Base-by-base conservation (phyloP, 2,113 vertebrate genomes). In the Ophiodon elongatus region DNA sequence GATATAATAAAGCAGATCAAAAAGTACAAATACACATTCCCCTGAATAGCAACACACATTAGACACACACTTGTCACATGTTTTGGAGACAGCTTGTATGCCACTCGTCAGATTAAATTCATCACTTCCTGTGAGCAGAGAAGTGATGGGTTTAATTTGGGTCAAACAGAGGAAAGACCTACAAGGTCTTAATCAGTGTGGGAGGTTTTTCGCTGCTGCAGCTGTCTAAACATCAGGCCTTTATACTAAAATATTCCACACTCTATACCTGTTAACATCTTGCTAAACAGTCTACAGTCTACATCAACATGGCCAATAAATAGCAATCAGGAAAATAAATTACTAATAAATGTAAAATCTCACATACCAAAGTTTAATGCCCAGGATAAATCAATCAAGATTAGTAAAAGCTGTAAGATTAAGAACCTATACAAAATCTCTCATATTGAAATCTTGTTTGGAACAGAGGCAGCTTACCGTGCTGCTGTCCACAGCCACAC, bases 381-480 rank as follows among this genome's bases (percentile, higher is more conserved):
- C 37, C 27, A 43, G n/a, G 37, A 17, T 2, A 8, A 15, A 67
- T 19, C 3, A 43, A 8, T 67, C 17, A 17, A 65, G 57, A 67
- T 68, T 1, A 17, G 15, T 11, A 23, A 57, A 50, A 31, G n/a
- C 35, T 0, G 8, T 4, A 21, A 68, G 35, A 8, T 21, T 8
- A 23, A 56, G 14, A 31, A 25, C 0, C 2, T 29, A 50, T 2
- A 25, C 4, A n/a, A 52, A 78, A 52, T 21, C 6, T 25, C 11
- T 75, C 19, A 17, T n/a, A 13, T 47, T 33, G 23, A 57, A 62
- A 4, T 37, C 0, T 41, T 9, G 4, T 29, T 43, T 52, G 52
- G 59, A 86, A 45, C 21, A 73, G 77, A 81, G 52, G 64, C 59
- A 76, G 78, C 91, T 90, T 91, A 92, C 92, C 89, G 65, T 73